Evolutionary conservation across 2,113 vertebrate genomes (phyloP), one percentile per base, ranked within the genome.

Genomic region (Dasyornis broadbenti): DNA sequence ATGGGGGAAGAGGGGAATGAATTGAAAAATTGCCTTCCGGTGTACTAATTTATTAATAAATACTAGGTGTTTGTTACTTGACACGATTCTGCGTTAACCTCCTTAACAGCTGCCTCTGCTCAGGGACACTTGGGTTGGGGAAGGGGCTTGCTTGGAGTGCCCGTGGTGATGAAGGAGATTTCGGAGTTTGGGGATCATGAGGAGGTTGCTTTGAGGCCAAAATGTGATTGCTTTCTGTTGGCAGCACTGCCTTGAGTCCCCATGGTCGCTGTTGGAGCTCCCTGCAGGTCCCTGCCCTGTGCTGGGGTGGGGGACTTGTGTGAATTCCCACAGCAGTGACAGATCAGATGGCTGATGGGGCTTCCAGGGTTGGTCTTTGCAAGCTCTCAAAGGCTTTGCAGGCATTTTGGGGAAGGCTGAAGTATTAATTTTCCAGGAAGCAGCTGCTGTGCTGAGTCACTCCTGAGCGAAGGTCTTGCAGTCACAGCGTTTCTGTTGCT

Each of bases 1-100:
- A 81, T 75, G 45, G 93, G 95, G 89, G 39, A 52, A 93, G 86
- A 94, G 87, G 96, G 95, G 45, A 92, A 91, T 81, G 88, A 96
- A 95, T 87, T 91, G 90, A 97, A 94, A 98, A 97, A 97, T 98
- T 98, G 98, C 98, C 98, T 98, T 98, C 97, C 92, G 95, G 93
- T 98, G 96, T 98, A 98, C 98, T 98, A 98, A 98, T 98, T 98
- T 98, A 98, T 98, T 98, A 98, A 98, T 98, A 98, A 98, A 98
- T 97, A 97, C 96, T 98, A 98, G 98, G 96, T 98, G 98, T 98
- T 98, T 98, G 97, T 98, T 98, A 98, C 95, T 94, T 96, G 96
- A 97, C 93, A 97, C 2, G 77, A 72, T 89, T 91, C 93, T 82
- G 89, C 5, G 37, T 96, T 94, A 94, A 94, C 65, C 76, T 96